Evolutionary conservation across 2,797 vertebrate species (phyloP).

Genomic region (Anguilla megastoma): DNA sequence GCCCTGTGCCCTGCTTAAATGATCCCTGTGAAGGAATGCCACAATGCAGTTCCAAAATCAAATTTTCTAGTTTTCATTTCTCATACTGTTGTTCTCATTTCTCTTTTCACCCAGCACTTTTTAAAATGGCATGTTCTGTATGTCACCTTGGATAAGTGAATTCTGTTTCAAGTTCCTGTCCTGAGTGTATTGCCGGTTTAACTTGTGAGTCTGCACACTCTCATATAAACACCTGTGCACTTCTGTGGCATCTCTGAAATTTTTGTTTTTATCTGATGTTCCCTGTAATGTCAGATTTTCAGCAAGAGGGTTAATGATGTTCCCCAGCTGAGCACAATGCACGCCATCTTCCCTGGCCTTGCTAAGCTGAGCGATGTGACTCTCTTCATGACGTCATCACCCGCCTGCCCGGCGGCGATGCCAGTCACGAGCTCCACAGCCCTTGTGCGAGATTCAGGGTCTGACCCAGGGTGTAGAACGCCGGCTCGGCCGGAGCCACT

Average conservation of each 20-base stretch:
- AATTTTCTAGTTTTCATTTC: background rate
- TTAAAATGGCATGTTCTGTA: background rate
- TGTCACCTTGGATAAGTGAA: background rate
- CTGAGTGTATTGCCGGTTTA: background rate
- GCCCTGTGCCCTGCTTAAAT: slow-evolving; percentile 23
- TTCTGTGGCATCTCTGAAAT: background rate
- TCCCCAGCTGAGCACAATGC: background rate
- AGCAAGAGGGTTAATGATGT: background rate
- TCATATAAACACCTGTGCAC: background rate
- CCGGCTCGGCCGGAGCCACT: slow-evolving; percentile 43
- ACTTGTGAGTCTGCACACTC: background rate
- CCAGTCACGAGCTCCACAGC: background rate
- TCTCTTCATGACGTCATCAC: background rate
- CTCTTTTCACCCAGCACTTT: background rate
- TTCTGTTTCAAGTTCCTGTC: background rate
- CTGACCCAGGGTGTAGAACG: background rate
- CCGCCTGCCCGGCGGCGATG: background rate
- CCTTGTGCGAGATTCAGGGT: background rate
- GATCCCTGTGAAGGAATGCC: slow-evolving; percentile 47
- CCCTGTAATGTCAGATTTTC: background rate
- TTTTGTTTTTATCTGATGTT: background rate
- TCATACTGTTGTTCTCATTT: background rate
- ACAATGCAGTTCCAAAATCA: slow-evolving; percentile 26
- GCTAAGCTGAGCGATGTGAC: background rate
- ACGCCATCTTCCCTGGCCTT: background rate